These are phyloP conservation scores for Melanaphis sacchari DNA, from an alignment of 1,140 invertebrate genomes.

Conservation along the genomic window DNA sequence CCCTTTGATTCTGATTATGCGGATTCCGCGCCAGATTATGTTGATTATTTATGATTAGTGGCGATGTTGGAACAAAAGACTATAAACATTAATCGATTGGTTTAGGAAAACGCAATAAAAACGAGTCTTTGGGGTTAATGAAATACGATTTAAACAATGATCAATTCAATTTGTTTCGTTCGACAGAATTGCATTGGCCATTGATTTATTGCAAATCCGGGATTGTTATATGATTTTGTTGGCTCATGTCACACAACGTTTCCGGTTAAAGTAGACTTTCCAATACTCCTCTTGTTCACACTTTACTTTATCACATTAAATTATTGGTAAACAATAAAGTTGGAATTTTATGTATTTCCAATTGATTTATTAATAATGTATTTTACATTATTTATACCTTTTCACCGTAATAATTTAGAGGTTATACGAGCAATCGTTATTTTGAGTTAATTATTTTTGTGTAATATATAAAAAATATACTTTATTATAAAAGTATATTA, in stretches of 20 bases:
- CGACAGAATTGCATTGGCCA: not conserved
- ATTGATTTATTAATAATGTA: not conserved
- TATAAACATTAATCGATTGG: constrained; percentile 19
- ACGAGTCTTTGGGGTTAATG: constrained; percentile 38
- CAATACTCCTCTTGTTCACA: not conserved
- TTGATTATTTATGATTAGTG: not conserved
- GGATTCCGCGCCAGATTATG: not conserved
- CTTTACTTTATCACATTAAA: not conserved
- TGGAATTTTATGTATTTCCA: not conserved
- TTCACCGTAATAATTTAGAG: not conserved
- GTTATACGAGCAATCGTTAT: not conserved
- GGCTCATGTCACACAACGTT: constrained; percentile 6
- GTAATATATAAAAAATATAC: not conserved
- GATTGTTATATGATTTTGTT: constrained; percentile 10
- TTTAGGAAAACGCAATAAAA: constrained; percentile 10
- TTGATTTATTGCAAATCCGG: constrained; percentile 41
- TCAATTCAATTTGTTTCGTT: constrained; percentile 34
- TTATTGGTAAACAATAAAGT: not conserved
- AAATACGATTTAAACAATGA: constrained; percentile 35
- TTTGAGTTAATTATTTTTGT: not conserved
- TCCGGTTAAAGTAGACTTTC: not conserved
- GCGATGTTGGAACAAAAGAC: not conserved
- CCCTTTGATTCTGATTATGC: not conserved
- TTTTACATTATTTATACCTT: not conserved
- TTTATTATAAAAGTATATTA: not conserved